Evolutionary conservation across 1,140 invertebrate species (phyloP).

Genomic region (Hypothenemus hampei): DNA sequence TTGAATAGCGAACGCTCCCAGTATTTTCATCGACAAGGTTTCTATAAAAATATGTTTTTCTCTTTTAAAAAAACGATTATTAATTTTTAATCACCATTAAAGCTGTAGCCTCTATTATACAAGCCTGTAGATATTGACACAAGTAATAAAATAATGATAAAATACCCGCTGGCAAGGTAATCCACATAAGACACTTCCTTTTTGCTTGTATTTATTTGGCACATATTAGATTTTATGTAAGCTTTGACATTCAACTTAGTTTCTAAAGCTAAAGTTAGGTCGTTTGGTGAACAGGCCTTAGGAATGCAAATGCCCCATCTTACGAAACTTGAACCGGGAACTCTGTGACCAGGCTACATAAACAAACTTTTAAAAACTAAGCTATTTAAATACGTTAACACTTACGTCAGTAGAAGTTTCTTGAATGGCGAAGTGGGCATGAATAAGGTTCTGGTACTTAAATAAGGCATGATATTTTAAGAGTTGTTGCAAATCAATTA

Average conservation of each 20-base stretch:
- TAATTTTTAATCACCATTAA: no score
- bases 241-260: constrained; percentile 24
- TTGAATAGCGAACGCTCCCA: constrained; percentile 56
- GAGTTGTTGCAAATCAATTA: constrained; percentile 38
- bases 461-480: constrained; percentile 18
- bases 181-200: constrained; percentile 4
- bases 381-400: constrained; percentile 6
- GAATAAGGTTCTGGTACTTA: constrained; percentile 28
- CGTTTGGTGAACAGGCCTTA: constrained; percentile 52
- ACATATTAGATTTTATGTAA: constrained; percentile 26
- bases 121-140: constrained; percentile 1
- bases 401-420: constrained; percentile 36
- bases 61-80: no score
- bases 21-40: no score
- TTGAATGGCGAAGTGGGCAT: constrained; percentile 32
- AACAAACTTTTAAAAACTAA: constrained; percentile 1
- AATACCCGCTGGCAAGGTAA: constrained; percentile 15
- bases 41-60: no score
- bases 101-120: constrained; percentile 3
- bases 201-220: constrained; percentile 18
- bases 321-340: constrained; percentile 55
- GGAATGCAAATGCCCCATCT: constrained; percentile 61
- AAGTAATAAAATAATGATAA: constrained; percentile 10
- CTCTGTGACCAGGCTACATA: constrained; percentile 56
- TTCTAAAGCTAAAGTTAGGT: constrained; percentile 47